Evolutionary conservation across 2,797 vertebrate species (phyloP).

Genomic region (Acrocephalus scirpaceus): DNA sequence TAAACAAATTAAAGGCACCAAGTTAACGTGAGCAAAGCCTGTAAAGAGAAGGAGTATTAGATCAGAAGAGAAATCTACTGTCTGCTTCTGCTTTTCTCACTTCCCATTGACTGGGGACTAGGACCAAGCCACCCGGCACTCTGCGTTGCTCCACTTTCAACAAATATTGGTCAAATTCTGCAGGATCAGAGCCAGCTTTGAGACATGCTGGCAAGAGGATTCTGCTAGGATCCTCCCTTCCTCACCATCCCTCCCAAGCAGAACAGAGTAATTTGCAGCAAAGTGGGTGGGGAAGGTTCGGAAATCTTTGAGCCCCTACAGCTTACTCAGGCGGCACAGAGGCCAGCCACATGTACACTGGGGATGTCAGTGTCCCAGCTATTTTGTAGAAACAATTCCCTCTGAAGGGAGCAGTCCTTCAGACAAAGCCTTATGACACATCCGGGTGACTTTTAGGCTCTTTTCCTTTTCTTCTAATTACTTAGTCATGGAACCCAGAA

Average conservation of each 20-base stretch:
- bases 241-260: slow-evolving; percentile 53
- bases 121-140: not conserved
- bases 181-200: slow-evolving; percentile 26
- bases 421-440: slow-evolving; percentile 51
- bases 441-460: slow-evolving; percentile 34
- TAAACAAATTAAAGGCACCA: not conserved
- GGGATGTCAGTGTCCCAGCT: not conserved
- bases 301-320: slow-evolving; percentile 9
- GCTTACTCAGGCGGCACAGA: not conserved
- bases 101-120: not conserved
- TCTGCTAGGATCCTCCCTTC: slow-evolving; percentile 43
- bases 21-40: not conserved
- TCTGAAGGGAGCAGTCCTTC: slow-evolving; percentile 28
- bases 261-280: slow-evolving; percentile 42
- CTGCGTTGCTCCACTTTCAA: not conserved
- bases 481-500: slow-evolving; percentile 25
- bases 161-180: slow-evolving; percentile 7
- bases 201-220: not conserved
- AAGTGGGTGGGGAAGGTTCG: slow-evolving; percentile 43
- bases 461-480: slow-evolving; percentile 55
- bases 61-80: not conserved
- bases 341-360: not conserved
- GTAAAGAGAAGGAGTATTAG: not conserved
- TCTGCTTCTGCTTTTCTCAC: not conserved
- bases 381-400: slow-evolving; percentile 64